These are phyloP conservation scores for Schizopygopsis malacanthus DNA, from an alignment of 2,797 vertebrate genomes.

Conservation along the genomic window DNA sequence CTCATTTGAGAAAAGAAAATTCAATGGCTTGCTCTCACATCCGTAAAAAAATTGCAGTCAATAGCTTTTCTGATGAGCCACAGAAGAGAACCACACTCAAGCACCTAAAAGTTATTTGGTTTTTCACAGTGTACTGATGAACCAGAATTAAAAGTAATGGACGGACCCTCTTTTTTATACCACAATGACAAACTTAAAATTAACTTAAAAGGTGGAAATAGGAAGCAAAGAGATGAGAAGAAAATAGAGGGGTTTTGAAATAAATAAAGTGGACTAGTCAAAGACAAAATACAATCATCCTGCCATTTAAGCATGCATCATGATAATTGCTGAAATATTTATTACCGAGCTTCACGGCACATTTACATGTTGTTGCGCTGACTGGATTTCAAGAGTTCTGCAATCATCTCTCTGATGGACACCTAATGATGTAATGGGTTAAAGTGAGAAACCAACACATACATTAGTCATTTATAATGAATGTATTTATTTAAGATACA, in stretches of 20 bases:
- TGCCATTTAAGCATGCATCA: neutral
- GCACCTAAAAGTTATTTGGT: conserved; percentile 53
- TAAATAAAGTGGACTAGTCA: neutral
- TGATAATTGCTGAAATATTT: neutral
- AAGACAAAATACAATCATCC: neutral
- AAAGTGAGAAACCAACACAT: neutral
- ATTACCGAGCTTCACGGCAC: neutral
- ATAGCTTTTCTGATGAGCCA: conserved; percentile 45
- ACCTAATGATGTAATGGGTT: neutral
- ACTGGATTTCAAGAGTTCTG: neutral
- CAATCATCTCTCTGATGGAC: neutral
- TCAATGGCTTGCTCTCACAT: conserved; percentile 38
- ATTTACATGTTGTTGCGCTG: neutral
- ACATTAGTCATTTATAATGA: neutral
- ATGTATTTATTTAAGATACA: neutral
- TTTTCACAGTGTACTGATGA: conserved; percentile 46
- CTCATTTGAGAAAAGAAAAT: conserved; percentile 44
- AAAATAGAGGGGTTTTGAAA: neutral
- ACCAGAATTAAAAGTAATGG: conserved; percentile 51
- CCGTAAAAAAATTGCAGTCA: conserved; percentile 45
- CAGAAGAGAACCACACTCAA: conserved; percentile 45
- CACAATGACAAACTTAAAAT: conserved; percentile 17
- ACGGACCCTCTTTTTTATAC: neutral
- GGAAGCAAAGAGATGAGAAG: neutral
- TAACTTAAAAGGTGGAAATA: neutral